Evolutionary conservation across 1,140 invertebrate species (phyloP).

Genomic region (Pseudomyrmex concolor): DNA sequence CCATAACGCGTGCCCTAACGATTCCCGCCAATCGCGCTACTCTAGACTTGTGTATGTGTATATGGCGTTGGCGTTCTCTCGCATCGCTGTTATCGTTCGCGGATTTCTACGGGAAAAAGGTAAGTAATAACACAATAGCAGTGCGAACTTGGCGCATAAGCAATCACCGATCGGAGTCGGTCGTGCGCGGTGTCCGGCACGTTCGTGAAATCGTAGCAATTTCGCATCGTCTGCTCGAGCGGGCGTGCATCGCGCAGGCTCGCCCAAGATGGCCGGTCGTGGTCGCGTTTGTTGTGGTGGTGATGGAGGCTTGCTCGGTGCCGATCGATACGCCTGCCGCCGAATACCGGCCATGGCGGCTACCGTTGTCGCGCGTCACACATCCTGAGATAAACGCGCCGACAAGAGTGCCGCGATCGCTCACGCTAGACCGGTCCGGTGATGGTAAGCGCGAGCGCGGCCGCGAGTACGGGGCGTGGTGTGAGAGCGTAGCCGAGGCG

Average conservation of each 20-base stretch:
- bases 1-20: constrained; percentile 75
- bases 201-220: constrained; percentile 69
- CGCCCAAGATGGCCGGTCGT: constrained; percentile 83
- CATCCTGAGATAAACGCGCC: constrained; percentile 61
- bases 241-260: constrained; percentile 85
- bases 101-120: constrained; percentile 70
- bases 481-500: constrained; percentile 72
- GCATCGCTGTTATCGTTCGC: constrained; percentile 63
- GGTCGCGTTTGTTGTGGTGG: constrained; percentile 77
- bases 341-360: constrained; percentile 76
- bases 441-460: constrained; percentile 67
- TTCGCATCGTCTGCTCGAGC: constrained; percentile 84
- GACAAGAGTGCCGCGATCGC: constrained; percentile 50
- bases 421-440: constrained; percentile 47
- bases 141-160: constrained; percentile 42
- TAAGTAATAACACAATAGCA: constrained; percentile 64
- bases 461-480: constrained; percentile 75
- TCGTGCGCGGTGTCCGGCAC: constrained; percentile 43
- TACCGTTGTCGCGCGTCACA: constrained; percentile 71
- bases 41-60: constrained; percentile 78
- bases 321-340: constrained; percentile 78
- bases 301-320: constrained; percentile 75
- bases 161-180: constrained; percentile 36
- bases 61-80: constrained; percentile 77
- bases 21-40: constrained; percentile 76